These are phyloP conservation scores for Podabrus alpinus DNA, from an alignment of 2,888 invertebrate genomes.

Conservation along the genomic window DNA sequence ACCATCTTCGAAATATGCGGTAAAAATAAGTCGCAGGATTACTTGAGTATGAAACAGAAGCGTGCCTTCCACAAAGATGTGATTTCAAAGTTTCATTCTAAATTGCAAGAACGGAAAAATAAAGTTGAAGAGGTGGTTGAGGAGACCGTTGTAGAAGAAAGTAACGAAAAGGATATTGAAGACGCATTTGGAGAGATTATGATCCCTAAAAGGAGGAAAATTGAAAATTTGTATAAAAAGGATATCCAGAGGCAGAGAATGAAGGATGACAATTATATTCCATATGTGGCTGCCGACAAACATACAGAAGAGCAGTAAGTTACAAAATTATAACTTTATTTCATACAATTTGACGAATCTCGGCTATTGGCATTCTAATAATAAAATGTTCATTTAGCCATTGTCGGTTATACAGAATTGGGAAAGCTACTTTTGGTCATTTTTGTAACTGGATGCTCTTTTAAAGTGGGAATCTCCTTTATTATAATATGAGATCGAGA, in stretches of 20 bases:
- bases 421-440: too few species aligned
- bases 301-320: conserved; percentile 81
- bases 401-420: too few species aligned
- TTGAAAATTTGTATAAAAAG: conserved; percentile 62
- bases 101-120: conserved; percentile 50
- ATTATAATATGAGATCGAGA: too few species aligned
- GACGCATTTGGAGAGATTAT: conserved; percentile 63
- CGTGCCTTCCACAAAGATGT: conserved; percentile 71
- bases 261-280: conserved; percentile 80
- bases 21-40: conserved; percentile 76
- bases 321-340: neutral
- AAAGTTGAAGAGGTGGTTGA: conserved; percentile 32
- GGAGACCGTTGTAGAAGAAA: conserved; percentile 49
- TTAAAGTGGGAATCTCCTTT: too few species aligned
- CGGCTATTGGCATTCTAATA: too few species aligned
- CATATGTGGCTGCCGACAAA: conserved; percentile 82
- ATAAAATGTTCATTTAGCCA: too few species aligned
- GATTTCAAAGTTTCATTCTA: conserved; percentile 57
- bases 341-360: too few species aligned
- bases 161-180: conserved; percentile 61
- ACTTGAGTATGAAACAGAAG: conserved; percentile 86
- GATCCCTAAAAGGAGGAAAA: conserved; percentile 61
- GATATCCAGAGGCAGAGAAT: conserved; percentile 61
- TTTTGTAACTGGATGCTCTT: too few species aligned
- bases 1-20: conserved; percentile 93